Base-by-base conservation (phyloP, 2,113 vertebrate genomes). In the Orthochromis malagaraziensis region DNA sequence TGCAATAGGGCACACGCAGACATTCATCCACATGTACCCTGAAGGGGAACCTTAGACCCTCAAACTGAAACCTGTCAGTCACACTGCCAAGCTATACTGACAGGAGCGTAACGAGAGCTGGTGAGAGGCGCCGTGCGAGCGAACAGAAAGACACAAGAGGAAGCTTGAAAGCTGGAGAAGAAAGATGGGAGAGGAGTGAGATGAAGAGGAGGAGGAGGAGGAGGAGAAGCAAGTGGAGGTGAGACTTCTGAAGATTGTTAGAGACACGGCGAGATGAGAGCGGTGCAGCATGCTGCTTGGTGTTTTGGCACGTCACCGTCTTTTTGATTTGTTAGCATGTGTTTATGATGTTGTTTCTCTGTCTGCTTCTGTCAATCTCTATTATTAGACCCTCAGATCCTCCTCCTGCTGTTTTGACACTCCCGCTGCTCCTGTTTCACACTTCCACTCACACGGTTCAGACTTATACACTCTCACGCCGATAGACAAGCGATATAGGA, bases 361-460 rank as follows among this genome's bases (percentile, higher is more conserved):
- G 70, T 95, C 95, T 94, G 91, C 85, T 49, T 94, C 91, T 85
- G 93, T 95, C 94, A 89, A 92, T 87, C 90, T 92, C 93, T 95
- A 96, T 96, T 95, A 95, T 94, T 95, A 95, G 94, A 93, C 58
- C 87, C 89, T 95, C 92, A 95, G 91, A 94, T 95, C 93, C 89
- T 90, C 89, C 82, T 79, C 86, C 85, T 90, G 94, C 89, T 91
- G 88, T 92, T 94, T 92, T 94, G 94, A 95, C 94, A 95, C 90
- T 93, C 81, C 60, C 33, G 82, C 79, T 91, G 91, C 91, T 94
- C 83, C 92, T 88, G 82, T 73, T 95, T 93, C 89, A 87, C 93
- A 94, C 90, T 85, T 86, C 68, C 38, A 79, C 81, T 89, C 90
- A 88, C 80, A 84, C 3, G 49, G 54, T 86, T 81, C 19, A 40